phyloP scores from a whole-genome alignment of 2,888 invertebrate species.

The Nomada hirtipes region DNA sequence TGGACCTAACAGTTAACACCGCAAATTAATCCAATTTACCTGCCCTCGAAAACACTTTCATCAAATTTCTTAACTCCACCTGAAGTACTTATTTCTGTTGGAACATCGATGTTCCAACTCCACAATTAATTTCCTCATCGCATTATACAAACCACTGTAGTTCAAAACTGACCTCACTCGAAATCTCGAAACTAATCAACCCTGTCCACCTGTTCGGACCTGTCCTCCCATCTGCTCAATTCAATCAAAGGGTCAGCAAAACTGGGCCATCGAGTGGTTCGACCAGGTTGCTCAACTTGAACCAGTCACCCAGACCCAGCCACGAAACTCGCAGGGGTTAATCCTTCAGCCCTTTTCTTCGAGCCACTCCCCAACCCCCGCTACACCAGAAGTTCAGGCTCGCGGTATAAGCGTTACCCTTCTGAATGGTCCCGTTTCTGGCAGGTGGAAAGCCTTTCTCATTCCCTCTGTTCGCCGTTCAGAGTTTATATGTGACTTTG shows the following conservation, averaged over 20 bases:
- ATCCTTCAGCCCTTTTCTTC: constrained; percentile 2
- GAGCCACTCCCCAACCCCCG: not conserved
- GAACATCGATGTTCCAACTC: too few relatives aligned
- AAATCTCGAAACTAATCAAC: not conserved
- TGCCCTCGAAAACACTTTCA: too few relatives aligned
- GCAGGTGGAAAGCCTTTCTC: not conserved
- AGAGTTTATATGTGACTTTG: constrained; percentile 54
- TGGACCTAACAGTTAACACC: too few relatives aligned
- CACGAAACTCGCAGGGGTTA: constrained; percentile 2
- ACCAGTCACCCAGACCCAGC: not conserved
- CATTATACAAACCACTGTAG: too few relatives aligned
- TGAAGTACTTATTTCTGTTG: too few relatives aligned
- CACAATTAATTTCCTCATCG: too few relatives aligned
- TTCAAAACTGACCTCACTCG: too few relatives aligned
- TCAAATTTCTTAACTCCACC: too few relatives aligned
- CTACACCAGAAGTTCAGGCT: constrained; percentile 24
- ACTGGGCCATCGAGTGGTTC: constrained; percentile 33
- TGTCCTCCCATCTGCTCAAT: not conserved
- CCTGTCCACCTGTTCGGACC: not conserved
- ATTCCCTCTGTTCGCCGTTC: constrained; percentile 13
- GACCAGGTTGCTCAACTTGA: constrained; percentile 12
- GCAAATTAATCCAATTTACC: too few relatives aligned
- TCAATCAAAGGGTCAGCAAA: not conserved
- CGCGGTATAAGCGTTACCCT: constrained; percentile 1
- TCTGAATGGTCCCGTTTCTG: constrained; percentile 14